A percentile compares a stretch with the other conserved stretches of the same genome.
Conservation (phyloP, 2,888 invertebrate species). For the Melinaea marsaeus region DNA sequence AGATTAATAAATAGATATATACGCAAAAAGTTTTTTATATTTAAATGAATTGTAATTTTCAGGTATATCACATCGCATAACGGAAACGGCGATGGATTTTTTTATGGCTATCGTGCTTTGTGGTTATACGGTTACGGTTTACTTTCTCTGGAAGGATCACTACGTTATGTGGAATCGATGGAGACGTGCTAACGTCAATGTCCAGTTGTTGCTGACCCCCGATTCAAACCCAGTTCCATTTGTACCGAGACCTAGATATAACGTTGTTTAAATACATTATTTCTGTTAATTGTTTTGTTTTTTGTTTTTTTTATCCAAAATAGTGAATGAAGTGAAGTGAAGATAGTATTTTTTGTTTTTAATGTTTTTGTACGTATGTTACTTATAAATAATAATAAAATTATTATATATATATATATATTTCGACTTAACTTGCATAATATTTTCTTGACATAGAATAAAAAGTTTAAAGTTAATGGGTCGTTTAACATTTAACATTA, state of each 20-base stretch:
- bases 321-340: too few species aligned
- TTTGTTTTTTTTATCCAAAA: slow-evolving; percentile 1
- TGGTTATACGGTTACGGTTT: slow-evolving; percentile 81
- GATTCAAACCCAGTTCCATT: slow-evolving; percentile 70
- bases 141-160: slow-evolving; percentile 81
- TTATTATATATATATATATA: too few species aligned
- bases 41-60: slow-evolving; percentile 22
- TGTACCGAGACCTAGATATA: slow-evolving; percentile 63
- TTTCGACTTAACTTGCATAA: background rate
- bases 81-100: slow-evolving; percentile 78
- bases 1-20: background rate
- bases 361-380: too few species aligned
- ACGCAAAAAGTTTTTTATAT: background rate
- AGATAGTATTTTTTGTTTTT: too few species aligned
- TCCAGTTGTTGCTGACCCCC: slow-evolving; percentile 76
- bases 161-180: slow-evolving; percentile 83
- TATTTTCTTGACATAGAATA: background rate
- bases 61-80: slow-evolving; percentile 78
- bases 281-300: slow-evolving; percentile 2
- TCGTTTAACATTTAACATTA: slow-evolving; percentile 33
- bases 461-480: slow-evolving; percentile 5
- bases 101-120: slow-evolving; percentile 80
- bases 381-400: too few species aligned
- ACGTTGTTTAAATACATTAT: slow-evolving; percentile 48
- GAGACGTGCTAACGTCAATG: slow-evolving; percentile 81